Percentiles rank a stretch among this genome's conserved stretches.
phyloP scores from a whole-genome alignment of 2,797 vertebrate genomes.

The Cossypha heuglini region DNA sequence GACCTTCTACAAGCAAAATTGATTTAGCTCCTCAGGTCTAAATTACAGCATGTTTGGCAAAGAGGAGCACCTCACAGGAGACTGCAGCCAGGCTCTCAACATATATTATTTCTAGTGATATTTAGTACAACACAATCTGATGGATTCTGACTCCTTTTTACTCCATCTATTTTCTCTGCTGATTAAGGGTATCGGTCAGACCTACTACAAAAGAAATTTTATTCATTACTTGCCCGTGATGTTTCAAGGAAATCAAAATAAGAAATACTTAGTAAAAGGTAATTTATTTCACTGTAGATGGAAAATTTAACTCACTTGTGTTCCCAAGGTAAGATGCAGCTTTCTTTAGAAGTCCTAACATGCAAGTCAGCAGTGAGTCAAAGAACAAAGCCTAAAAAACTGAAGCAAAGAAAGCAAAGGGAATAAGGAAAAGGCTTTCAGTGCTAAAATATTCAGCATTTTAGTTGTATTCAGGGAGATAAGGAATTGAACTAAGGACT shows the following conservation, averaged over 20 bases:
- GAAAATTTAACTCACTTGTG: background rate
- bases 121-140: background rate
- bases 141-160: background rate
- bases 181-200: background rate
- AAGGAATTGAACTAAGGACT: background rate
- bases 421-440: background rate
- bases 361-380: background rate
- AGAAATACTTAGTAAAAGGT: background rate
- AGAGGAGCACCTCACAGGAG: background rate
- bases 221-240: background rate
- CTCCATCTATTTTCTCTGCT: background rate
- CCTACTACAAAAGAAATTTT: background rate
- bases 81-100: background rate
- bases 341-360: background rate
- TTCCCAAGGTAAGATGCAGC: background rate
- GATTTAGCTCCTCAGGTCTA: slow-evolving; percentile 12
- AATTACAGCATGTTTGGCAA: slow-evolving; percentile 20
- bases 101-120: background rate
- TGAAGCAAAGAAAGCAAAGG: background rate
- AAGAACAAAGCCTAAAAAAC: background rate
- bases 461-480: background rate
- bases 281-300: background rate
- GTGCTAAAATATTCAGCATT: background rate
- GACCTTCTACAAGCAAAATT: background rate
- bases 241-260: background rate